Conservation (phyloP, 2,888 invertebrate species). For the Colletes collaris region DNA sequence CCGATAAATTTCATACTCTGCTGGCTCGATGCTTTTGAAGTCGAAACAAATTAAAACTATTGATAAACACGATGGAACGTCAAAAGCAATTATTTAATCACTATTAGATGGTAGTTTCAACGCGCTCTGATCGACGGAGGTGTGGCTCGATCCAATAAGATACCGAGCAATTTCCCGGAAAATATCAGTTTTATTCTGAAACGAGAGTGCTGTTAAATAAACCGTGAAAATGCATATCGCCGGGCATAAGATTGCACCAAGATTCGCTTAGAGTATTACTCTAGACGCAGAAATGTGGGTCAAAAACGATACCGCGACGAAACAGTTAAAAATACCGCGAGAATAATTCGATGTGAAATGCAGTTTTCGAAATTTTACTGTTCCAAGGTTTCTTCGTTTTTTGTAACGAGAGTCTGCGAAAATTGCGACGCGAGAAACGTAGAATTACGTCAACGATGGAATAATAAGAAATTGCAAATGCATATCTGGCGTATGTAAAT, state of each 20-base stretch:
- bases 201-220: conserved; percentile 26
- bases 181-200: conserved; percentile 20
- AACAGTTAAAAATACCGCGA: background rate
- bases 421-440: background rate
- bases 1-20: background rate
- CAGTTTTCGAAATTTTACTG: too few species aligned
- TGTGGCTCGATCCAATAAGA: conserved; percentile 15
- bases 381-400: too few species aligned
- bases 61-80: background rate
- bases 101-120: conserved; percentile 6
- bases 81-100: conserved; percentile 6
- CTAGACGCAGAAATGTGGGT: background rate
- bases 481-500: background rate
- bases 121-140: conserved; percentile 15
- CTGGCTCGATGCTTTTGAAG: too few species aligned
- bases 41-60: background rate
- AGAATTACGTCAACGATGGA: background rate
- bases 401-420: too few species aligned
- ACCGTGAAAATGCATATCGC: conserved; percentile 39
- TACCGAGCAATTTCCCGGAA: conserved; percentile 1
- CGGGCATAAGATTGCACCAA: conserved; percentile 18
- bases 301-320: too few species aligned
- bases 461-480: background rate
- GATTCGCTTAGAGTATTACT: background rate
- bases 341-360: too few species aligned